Evolutionary conservation across 1,140 invertebrate genomes (phyloP).

Genomic region (Caenorhabditis briggsae): DNA sequence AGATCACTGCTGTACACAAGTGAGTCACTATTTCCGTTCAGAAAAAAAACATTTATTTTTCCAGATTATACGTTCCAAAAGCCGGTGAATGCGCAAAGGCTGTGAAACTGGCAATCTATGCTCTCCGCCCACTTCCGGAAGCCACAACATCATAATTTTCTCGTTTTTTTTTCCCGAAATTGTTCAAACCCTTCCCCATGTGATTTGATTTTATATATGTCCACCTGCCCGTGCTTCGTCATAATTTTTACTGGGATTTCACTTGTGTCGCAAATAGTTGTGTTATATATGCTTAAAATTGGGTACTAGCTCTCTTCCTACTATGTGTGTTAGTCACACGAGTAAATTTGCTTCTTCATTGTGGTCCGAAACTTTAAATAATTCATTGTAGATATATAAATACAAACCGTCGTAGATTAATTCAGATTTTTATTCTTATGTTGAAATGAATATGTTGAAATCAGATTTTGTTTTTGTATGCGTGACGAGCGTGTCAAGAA

Average conservation of each 20-base stretch:
- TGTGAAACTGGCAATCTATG: conserved; percentile 84
- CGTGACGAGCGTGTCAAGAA: no score
- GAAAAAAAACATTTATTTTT: no score
- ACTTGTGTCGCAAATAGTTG: conserved; percentile 15
- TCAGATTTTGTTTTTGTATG: no score
- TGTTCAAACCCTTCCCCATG: not conserved
- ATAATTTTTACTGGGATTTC: conserved; percentile 25
- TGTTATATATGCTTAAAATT: not conserved
- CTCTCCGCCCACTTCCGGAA: conserved; percentile 60
- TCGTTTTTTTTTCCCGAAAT: not conserved
- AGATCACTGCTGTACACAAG: conserved; percentile 88
- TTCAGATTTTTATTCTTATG: no score
- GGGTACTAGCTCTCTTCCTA: conserved; percentile 36
- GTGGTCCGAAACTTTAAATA: no score
- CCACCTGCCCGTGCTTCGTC: not conserved
- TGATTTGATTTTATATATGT: not conserved
- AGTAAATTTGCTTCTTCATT: no score
- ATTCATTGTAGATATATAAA: no score
- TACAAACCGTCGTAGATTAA: no score
- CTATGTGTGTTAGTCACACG: not conserved
- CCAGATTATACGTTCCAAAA: conserved; percentile 88
- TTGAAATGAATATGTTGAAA: no score
- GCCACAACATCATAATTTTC: not conserved
- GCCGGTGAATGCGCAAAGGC: conserved; percentile 90
- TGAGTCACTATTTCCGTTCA: not conserved